These are phyloP conservation scores for Bombus cullumanus DNA, from an alignment of 1,140 invertebrate genomes.

Conservation along the genomic window DNA sequence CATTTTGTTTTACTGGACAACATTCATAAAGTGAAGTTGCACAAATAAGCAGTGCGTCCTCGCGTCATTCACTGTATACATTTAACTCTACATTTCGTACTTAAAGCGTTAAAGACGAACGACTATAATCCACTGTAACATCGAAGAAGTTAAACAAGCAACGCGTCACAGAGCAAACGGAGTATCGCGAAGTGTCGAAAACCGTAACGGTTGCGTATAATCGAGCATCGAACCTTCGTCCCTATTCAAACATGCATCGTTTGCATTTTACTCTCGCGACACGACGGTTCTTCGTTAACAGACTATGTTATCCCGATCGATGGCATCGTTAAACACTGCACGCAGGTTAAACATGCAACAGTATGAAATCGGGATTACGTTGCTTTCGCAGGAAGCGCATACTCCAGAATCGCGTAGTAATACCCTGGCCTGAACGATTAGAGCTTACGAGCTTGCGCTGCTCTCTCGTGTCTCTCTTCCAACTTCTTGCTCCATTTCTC, in stretches of 20 bases:
- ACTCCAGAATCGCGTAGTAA: constrained; percentile 49
- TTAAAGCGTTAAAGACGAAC: no score
- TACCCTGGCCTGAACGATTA: constrained; percentile 32
- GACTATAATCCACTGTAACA: no score
- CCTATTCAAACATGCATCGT: constrained; percentile 43
- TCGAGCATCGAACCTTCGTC: constrained; percentile 28
- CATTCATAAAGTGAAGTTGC: no score
- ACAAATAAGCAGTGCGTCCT: no score
- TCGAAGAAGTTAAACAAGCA: not conserved
- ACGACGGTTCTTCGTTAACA: constrained; percentile 54
- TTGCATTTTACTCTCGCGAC: constrained; percentile 46
- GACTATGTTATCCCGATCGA: constrained; percentile 52
- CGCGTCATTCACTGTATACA: no score
- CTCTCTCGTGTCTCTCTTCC: not conserved
- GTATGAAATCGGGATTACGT: constrained; percentile 57
- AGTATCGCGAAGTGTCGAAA: not conserved
- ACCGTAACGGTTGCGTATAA: constrained; percentile 19
- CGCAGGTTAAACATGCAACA: constrained; percentile 51
- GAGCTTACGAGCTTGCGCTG: constrained; percentile 46
- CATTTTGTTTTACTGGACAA: no score
- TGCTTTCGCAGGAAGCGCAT: constrained; percentile 38
- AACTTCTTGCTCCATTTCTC: not conserved
- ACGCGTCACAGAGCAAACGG: not conserved
- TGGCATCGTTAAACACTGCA: constrained; percentile 53
- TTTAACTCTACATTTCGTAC: no score